These are phyloP conservation scores for Danio tinwini DNA, from an alignment of 2,797 vertebrate genomes.

Conservation along the genomic window DNA sequence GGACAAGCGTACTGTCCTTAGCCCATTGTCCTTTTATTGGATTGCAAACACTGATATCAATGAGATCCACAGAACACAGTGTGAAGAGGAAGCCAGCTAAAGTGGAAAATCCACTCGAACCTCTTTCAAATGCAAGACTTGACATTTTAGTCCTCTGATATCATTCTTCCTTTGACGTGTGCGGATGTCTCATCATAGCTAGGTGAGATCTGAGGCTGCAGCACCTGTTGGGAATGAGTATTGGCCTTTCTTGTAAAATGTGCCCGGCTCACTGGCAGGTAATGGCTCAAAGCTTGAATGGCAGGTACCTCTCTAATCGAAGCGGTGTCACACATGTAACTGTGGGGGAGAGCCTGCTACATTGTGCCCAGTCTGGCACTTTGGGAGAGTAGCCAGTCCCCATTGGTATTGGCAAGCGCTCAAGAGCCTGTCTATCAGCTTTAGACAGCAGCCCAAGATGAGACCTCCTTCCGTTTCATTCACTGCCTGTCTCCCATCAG, in stretches of 20 bases:
- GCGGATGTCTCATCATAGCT: conserved; percentile 39
- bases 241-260: conserved; percentile 41
- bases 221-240: conserved; percentile 44
- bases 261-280: conserved; percentile 10
- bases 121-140: conserved; percentile 48
- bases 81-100: conserved; percentile 10
- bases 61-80: conserved; percentile 1
- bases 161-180: conserved; percentile 44
- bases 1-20: conserved; percentile 8
- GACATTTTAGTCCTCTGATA: conserved; percentile 55
- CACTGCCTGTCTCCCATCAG: conserved; percentile 25
- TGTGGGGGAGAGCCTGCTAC: conserved; percentile 7
- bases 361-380: conserved; percentile 18
- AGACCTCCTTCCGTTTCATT: conserved; percentile 22
- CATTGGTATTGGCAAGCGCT: conserved; percentile 8
- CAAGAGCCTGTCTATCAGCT: conserved; percentile 42
- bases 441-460: conserved; percentile 1
- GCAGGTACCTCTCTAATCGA: conserved; percentile 38
- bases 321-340: conserved; percentile 26
- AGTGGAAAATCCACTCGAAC: conserved; percentile 35
- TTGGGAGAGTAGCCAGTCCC: conserved; percentile 32
- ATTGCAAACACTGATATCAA: conserved; percentile 48
- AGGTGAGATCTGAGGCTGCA: conserved; percentile 22
- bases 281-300: conserved; percentile 37
- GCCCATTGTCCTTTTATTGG: conserved; percentile 38